These are phyloP conservation scores for Allacma fusca DNA, from an alignment of 2,888 invertebrate species.

Conservation along the genomic window DNA sequence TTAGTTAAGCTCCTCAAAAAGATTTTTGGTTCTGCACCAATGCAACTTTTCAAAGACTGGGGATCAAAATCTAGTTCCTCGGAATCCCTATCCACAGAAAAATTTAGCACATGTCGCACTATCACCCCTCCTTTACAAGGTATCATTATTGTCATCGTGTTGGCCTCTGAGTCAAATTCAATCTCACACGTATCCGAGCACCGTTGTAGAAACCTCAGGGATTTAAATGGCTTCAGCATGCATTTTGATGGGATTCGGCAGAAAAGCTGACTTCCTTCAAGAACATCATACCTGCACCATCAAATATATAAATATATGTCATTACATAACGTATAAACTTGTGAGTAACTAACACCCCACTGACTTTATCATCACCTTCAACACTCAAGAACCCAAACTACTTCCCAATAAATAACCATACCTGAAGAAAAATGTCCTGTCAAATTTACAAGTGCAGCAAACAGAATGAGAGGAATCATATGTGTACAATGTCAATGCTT, in stretches of 20 bases:
- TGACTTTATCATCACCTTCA: too few relatives aligned
- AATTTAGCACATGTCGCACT: constrained; percentile 46
- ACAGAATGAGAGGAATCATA: constrained; percentile 46
- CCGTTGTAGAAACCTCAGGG: constrained; percentile 50
- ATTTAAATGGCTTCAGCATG: constrained; percentile 57
- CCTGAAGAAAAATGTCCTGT: constrained; percentile 49
- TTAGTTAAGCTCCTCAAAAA: constrained; percentile 50
- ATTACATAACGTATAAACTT: too few relatives aligned
- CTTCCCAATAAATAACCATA: constrained; percentile 18
- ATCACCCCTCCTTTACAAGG: constrained; percentile 48
- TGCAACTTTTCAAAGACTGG: constrained; percentile 39
- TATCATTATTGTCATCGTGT: constrained; percentile 44
- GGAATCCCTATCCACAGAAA: constrained; percentile 38
- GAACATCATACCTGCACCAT: constrained; percentile 47
- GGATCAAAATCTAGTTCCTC: constrained; percentile 50
- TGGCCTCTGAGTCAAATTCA: constrained; percentile 39
- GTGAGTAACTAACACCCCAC: too few relatives aligned
- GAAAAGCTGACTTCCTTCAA: constrained; percentile 42
- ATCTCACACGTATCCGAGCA: constrained; percentile 50
- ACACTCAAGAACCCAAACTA: not conserved
- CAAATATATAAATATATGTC: too few relatives aligned
- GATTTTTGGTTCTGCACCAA: constrained; percentile 53
- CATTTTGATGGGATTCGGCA: constrained; percentile 53
- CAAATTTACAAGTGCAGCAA: constrained; percentile 48
- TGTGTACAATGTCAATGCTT: constrained; percentile 46